Evolutionary conservation across 2,113 vertebrate species (phyloP), one percentile per base, ranked within the genome.

Genomic region (Corythornis madagascariensis): DNA sequence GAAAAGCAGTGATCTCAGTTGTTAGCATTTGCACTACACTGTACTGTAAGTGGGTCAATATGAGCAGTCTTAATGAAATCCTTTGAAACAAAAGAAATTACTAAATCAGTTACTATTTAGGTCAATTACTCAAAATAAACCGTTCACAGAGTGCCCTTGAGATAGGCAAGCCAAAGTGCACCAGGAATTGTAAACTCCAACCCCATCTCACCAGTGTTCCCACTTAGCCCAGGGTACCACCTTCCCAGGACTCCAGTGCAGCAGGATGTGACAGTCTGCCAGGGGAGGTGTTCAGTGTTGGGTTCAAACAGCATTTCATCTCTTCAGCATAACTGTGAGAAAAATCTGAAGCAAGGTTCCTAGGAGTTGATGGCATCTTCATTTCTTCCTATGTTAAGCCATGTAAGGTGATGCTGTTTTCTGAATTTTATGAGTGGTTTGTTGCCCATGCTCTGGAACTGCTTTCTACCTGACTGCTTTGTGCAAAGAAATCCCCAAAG

Each of bases 41-140:
- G 29, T 14, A 10, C 25, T 64, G 0, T 69, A 96, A 92, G 45
- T 82, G 75, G 84, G 92, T 95, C 76, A 86, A 69, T 65, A 57
- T 7, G 16, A 93, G 64, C 42, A 50, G 60, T 56, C 43, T 61
- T 57, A 55, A 67, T 65, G 56, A 85, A 88, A 90, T 88, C 86
- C 76, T 91, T 76, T 85, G 83, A 88, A 96, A 96, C 72, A 93
- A 86, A 95, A 89, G 81, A 48, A 79, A 53, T 91, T 79, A 83
- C 21, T 88, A 93, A 92, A 92, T 72, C 57, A 45, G n/a, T 70
- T 63, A 33, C 3, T 33, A 65, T 94, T 94, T 91, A 85, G 93
- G 87, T 92, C 89, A 87, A 4, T 92, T 86, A 64, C 89, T 92
- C 74, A 89, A 86, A 94, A 92, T 88, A 88, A 91, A 75, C 81